Evolutionary conservation across 1,140 invertebrate species (phyloP), one percentile per base, ranked within the genome.

Genomic region (Halictus rubicundus): DNA sequence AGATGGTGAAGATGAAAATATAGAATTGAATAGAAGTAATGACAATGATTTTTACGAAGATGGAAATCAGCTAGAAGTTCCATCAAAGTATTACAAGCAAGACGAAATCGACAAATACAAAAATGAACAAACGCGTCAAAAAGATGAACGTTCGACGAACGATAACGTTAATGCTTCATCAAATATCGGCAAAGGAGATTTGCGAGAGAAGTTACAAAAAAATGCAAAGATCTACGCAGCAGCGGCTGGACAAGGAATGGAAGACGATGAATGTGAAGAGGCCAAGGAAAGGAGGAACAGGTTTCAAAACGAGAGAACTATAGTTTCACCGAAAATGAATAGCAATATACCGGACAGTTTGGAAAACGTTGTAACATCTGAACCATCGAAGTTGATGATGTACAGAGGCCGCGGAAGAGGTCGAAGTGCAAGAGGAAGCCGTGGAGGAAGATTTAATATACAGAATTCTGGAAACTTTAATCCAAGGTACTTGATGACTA

Each of bases 1-100:
- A 92, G 92, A 92, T 73, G 91, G 86, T 21, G 91, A 93, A 84
- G 92, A 92, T 83, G 92, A 92, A 87, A 93, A 91, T 89, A 75
- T 92, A 84, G 89, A 92, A 27, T 89, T 85, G 72, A 78, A 78
- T 86, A 83, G 74, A 70, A 61, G 23, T 73, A 90, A 79, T 61
- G 72, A 77, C 39, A 86, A 83, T 85, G 82, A 90, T 82, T 90
- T 83, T 87, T 91, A 89, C 76, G 86, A 90, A 42, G 85, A 87
- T 64, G 88, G 88, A 25, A 78, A 88, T 65, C 87, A 80, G 16
- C 61, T 66, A 64, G 82, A 85, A n/a, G 70, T 46, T 77, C 84
- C 85, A 27, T 82, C 70, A 4, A 78, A 69, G 16, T 88, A 86
- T 87, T 89, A 86, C 66, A 74, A 87, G 10, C 84, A 88, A 70